Evolutionary conservation across 1,140 invertebrate genomes (phyloP).

Genomic region (Apis cerana): DNA sequence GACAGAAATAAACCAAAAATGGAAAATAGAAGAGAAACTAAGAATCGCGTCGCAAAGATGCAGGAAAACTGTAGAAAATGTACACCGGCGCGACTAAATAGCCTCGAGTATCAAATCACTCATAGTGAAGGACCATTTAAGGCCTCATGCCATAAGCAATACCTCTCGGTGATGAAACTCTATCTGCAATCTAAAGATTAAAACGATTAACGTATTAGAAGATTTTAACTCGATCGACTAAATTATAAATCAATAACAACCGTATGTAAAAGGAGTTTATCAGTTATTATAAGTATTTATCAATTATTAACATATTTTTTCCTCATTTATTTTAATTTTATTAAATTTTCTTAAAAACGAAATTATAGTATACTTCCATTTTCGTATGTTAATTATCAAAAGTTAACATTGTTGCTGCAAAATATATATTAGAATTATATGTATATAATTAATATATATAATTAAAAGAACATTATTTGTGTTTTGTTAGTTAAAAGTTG

Average conservation of each 20-base stretch:
- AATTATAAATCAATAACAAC: slow-evolving; percentile 7
- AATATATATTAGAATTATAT: no score
- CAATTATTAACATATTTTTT: not conserved
- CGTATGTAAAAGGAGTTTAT: slow-evolving; percentile 10
- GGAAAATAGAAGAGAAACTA: slow-evolving; percentile 52
- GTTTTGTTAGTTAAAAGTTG: no score
- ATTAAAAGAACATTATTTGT: no score
- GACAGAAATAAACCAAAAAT: slow-evolving; percentile 48
- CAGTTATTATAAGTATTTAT: no score
- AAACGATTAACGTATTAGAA: slow-evolving; percentile 65
- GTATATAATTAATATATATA: no score
- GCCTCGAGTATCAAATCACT: slow-evolving; percentile 66
- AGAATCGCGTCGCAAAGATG: slow-evolving; percentile 45
- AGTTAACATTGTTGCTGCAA: no score
- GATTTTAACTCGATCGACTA: slow-evolving; percentile 39
- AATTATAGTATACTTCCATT: slow-evolving; percentile 21
- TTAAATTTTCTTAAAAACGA: not conserved
- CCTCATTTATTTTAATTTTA: not conserved
- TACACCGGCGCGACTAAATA: slow-evolving; percentile 46
- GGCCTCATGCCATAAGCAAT: slow-evolving; percentile 63
- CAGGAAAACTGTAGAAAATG: slow-evolving; percentile 62
- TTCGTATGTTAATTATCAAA: no score
- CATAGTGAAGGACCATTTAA: slow-evolving; percentile 64
- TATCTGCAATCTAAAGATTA: slow-evolving; percentile 58
- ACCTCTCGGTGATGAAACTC: slow-evolving; percentile 61